Conservation (phyloP, 2,797 vertebrate species). For the Notamacropus eugenii region DNA sequence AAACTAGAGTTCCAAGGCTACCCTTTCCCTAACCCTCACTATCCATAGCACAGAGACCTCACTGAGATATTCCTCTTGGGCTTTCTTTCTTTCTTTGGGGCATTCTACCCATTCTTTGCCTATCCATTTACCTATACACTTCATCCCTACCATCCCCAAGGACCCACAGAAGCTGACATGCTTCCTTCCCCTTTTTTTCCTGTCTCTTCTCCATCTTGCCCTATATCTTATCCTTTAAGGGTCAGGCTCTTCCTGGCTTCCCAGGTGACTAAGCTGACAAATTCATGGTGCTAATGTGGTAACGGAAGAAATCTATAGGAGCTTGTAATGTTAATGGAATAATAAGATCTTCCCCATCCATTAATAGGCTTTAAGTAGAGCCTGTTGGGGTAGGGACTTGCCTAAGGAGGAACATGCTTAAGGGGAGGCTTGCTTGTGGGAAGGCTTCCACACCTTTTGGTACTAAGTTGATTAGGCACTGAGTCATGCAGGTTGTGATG, state of each 20-base stretch:
- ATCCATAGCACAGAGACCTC: not conserved
- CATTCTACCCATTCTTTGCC: not conserved
- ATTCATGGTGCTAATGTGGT: not conserved
- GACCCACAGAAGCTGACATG: not conserved
- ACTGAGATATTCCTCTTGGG: not conserved
- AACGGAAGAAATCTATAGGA: not conserved
- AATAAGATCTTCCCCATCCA: too few species aligned
- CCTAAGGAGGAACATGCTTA: too few species aligned
- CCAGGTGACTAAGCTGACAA: not conserved
- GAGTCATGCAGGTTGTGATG: too few species aligned
- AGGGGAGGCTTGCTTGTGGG: too few species aligned
- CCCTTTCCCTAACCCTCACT: not conserved
- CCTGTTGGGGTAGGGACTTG: too few species aligned
- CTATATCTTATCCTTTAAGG: not conserved
- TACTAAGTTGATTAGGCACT: too few species aligned
- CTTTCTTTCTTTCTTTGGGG: not conserved
- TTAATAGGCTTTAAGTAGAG: too few species aligned
- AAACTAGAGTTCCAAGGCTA: not conserved
- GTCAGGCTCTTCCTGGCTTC: not conserved
- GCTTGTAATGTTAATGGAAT: too few species aligned
- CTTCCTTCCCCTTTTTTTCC: not conserved
- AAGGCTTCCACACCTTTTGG: too few species aligned
- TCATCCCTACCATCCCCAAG: not conserved
- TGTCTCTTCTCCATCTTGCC: not conserved
- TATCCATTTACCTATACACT: not conserved